phyloP scores from a whole-genome alignment of 2,888 invertebrate genomes.

The Ctenicera cuprea region DNA sequence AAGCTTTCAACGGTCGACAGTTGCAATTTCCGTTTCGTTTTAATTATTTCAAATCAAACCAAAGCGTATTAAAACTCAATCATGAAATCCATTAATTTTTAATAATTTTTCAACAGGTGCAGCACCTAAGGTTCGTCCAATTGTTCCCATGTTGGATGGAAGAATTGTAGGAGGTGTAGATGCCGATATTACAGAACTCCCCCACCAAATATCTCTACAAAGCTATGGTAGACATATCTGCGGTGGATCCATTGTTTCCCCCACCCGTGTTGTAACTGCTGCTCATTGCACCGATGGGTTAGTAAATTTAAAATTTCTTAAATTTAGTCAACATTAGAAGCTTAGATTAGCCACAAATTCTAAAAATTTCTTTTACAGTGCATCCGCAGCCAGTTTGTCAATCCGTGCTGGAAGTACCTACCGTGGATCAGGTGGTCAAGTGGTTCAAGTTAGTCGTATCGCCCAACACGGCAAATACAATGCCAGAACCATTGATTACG shows the following conservation, averaged over 20 bases:
- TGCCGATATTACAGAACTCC: constrained; percentile 59
- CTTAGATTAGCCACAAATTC: too few species aligned
- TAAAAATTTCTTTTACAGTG: too few species aligned
- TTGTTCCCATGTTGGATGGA: constrained; percentile 44
- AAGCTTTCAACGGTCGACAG: too few species aligned
- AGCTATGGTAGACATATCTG: constrained; percentile 58
- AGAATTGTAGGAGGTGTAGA: constrained; percentile 62
- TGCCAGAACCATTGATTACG: neutral
- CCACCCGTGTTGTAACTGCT: constrained; percentile 59
- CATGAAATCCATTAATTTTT: too few species aligned
- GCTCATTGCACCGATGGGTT: constrained; percentile 62
- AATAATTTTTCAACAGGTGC: neutral
- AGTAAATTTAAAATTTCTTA: neutral
- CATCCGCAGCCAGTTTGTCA: neutral
- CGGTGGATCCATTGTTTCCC: constrained; percentile 61
- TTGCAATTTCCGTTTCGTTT: too few species aligned
- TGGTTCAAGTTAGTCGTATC: neutral
- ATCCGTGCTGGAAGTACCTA: constrained; percentile 23
- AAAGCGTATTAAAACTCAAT: too few species aligned
- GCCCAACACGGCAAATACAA: constrained; percentile 4
- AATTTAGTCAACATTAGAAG: neutral
- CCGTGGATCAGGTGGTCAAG: neutral
- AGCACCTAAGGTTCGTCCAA: neutral
- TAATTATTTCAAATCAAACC: too few species aligned
- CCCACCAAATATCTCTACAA: constrained; percentile 61